Evolutionary conservation across 2,113 vertebrate genomes (phyloP), one percentile per base, ranked within the genome.

Genomic region (Campylomormyrus tamandua): DNA sequence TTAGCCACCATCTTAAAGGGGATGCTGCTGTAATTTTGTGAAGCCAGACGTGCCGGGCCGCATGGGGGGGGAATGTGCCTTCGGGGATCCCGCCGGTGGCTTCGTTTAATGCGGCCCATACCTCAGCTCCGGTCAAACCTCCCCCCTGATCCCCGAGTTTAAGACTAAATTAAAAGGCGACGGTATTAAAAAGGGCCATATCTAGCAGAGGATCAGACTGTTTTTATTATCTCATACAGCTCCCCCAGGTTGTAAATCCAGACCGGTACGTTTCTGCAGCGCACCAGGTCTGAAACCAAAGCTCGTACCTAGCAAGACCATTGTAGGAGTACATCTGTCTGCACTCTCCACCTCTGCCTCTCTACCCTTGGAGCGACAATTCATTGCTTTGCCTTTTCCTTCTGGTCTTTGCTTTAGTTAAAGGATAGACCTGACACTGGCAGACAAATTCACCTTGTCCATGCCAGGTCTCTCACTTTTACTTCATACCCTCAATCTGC

Each of bases 111-210:
- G 9, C 50, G 15, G 39, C 45, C n/a, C 88, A 80, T 74, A 89
- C 4, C 19, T 89, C n/a, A 52, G 45, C 46, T 15, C 39, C 2
- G 5, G 24, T 35, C 48, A 24, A 50, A 19, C 58, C 87, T 56
- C 58, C 56, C 56, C 19, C 56, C 87, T 17, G 83, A 84, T 84
- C 83, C 87, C 11, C 0, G 3, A 84, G 83, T 50, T 89, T 50
- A 89, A 89, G 46, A 42, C 48, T 35, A 35, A 52, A 77, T 83
- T 77, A 89, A 89, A 89, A 39, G 48, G 70, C 48, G 6, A 27
- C 27, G 27, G 49, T 89, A 89, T 89, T 89, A 89, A 83, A 89
- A 48, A 83, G 21, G 88, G 31, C 11, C 35, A 8, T 50, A 42
- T 53, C 70, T 27, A 89, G 27, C 9, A 2, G 35, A 80, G 49